Evolutionary conservation across 2,113 vertebrate species (phyloP), one percentile per base, ranked within the genome.

Genomic region (Cheirogaleus medius): DNA sequence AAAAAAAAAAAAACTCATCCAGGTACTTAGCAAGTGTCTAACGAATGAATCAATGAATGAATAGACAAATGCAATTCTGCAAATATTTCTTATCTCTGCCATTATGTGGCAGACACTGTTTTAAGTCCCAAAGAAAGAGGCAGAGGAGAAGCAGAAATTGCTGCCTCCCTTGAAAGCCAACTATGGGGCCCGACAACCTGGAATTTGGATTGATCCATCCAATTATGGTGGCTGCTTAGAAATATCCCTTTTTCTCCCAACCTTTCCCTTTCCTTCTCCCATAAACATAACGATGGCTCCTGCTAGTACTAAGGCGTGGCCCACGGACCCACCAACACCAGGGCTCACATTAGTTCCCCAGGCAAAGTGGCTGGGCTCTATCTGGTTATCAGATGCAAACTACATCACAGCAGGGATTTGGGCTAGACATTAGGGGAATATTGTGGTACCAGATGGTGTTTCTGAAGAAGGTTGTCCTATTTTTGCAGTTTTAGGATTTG

Each of bases 401-500:
- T 94, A 95, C 29, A 80, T 84, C 95, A 60, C 74, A 90, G 87
- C 87, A 93, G 86, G 90, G 64, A 87, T 84, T 93, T 87, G 69
- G 87, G 74, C 54, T 87, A 66, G 52, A 83, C 90, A 42, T 94
- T 56, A 58, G n/a, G 66, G 29, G n/a, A 63, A 29, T 71, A 63
- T 42, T 76, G 82, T 92, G 74, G 87, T 83, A 80, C 93, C 87
- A 95, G 90, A 95, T 94, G 94, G 93, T 96, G 74, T 90, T 96
- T 97, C 93, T 90, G 87, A 97, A 94, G 93, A 95, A 93, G 47
- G 56, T 68, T 94, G 60, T 89, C 84, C 90, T 94, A 94, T 85
- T 94, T 98, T 87, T 95, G 49, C 91, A 95, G 80, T 95, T 90
- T 93, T 73, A n/a, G 47, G 69, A 95, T 95, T 95, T 96, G 97